Conservation (phyloP, 2,888 invertebrate species). For the Antheraea yamamai region DNA sequence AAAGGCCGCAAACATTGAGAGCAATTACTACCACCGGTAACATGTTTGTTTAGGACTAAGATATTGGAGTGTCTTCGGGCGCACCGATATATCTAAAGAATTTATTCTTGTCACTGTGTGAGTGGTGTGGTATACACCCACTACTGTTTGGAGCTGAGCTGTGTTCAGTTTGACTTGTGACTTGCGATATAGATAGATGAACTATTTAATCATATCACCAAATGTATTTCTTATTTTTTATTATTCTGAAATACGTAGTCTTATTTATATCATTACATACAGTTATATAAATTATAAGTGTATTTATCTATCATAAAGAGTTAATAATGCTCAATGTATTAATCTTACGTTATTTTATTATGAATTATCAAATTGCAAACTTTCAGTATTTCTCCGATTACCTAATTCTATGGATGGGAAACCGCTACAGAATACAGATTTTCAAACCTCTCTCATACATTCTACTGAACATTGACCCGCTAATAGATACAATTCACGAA, state of each 20-base stretch:
- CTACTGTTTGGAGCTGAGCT: conserved; percentile 5
- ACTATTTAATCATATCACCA: conserved; percentile 2
- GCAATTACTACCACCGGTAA: conserved; percentile 78
- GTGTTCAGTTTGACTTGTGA: neutral
- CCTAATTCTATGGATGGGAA: neutral
- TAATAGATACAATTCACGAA: too few relatives aligned
- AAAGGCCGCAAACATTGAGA: conserved; percentile 77
- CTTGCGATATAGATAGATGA: neutral
- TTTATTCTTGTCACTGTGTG: conserved; percentile 47
- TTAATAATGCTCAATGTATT: neutral
- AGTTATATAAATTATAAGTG: neutral
- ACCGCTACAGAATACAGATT: neutral
- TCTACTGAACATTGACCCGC: neutral
- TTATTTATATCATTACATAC: neutral
- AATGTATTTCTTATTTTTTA: neutral
- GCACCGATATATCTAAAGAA: conserved; percentile 74
- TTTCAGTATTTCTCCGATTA: neutral
- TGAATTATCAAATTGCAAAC: neutral
- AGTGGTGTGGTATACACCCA: conserved; percentile 16
- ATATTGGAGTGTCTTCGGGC: conserved; percentile 78
- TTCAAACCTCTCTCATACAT: neutral
- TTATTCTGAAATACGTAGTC: neutral
- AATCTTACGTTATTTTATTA: neutral
- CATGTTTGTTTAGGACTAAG: conserved; percentile 81
- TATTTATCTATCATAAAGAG: neutral